These are phyloP conservation scores for Oreocharis arfaki DNA, from an alignment of 2,113 vertebrate species.

Conservation along the genomic window DNA sequence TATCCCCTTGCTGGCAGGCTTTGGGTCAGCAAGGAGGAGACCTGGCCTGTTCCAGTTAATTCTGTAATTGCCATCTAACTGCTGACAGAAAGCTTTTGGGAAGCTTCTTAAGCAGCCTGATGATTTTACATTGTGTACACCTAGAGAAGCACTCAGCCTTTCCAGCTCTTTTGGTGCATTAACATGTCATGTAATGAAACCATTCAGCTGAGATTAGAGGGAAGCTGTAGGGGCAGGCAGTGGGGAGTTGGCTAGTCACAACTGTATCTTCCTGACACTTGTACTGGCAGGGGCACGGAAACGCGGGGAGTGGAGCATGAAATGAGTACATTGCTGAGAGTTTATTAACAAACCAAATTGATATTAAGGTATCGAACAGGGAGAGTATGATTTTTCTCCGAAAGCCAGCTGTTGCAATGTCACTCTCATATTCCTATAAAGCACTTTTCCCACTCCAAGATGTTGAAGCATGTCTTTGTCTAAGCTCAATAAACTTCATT, in stretches of 20 bases:
- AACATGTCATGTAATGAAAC: slow-evolving; percentile 1
- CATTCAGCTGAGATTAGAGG: not conserved
- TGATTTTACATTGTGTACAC: slow-evolving; percentile 7
- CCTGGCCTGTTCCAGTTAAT: not conserved
- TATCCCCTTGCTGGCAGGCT: not conserved
- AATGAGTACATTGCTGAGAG: not conserved
- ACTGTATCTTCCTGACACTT: not conserved
- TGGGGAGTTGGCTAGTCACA: not conserved
- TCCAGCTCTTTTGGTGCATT: not conserved
- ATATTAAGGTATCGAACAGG: not conserved
- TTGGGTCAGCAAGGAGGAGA: not conserved
- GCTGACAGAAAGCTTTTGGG: slow-evolving; percentile 23
- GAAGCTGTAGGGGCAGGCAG: not conserved
- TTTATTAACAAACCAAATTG: slow-evolving; percentile 12
- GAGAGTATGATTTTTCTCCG: not conserved
- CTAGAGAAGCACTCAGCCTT: slow-evolving; percentile 8
- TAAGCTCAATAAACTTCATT: not conserved
- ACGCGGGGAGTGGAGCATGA: not conserved
- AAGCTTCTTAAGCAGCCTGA: slow-evolving; percentile 4
- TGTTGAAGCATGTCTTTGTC: not conserved
- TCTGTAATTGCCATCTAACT: slow-evolving; percentile 39
- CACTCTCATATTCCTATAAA: not conserved
- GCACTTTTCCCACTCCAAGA: not conserved
- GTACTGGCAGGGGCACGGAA: not conserved
- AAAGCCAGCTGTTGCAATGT: not conserved